These are phyloP conservation scores for Hetaerina titia DNA, from an alignment of 2,888 invertebrate species.

Conservation along the genomic window DNA sequence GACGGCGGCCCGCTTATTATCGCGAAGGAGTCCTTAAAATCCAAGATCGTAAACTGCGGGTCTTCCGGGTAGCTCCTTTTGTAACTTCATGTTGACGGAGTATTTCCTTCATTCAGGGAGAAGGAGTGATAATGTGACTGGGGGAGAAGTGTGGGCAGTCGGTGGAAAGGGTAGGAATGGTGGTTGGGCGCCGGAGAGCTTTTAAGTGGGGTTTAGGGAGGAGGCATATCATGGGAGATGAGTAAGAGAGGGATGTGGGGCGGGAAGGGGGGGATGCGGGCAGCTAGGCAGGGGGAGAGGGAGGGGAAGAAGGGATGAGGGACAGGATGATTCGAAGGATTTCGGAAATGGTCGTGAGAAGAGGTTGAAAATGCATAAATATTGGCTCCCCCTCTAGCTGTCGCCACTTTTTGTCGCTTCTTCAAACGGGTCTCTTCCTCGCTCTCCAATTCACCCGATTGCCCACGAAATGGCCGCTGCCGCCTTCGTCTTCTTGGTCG, in stretches of 20 bases:
- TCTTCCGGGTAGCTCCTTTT: background rate
- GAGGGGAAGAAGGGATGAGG: background rate
- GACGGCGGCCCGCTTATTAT: too few species aligned
- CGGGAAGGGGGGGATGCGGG: background rate
- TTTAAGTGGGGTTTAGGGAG: too few species aligned
- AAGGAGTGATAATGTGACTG: too few species aligned
- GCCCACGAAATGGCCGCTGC: background rate
- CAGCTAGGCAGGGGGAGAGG: background rate
- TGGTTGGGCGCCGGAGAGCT: too few species aligned
- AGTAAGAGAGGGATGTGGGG: background rate
- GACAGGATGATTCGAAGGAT: background rate
- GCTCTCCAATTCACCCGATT: background rate
- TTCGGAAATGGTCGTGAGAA: background rate
- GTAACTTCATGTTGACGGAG: background rate
- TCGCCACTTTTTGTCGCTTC: background rate
- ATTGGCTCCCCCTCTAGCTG: background rate
- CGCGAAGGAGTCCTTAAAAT: background rate
- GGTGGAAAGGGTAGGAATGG: too few species aligned
- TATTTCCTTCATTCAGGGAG: background rate
- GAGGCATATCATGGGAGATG: too few species aligned
- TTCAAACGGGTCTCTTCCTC: background rate
- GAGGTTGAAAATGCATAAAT: background rate
- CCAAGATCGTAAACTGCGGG: background rate
- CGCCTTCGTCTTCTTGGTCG: background rate
- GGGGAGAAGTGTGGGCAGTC: too few species aligned